A percentile compares a stretch with the other conserved stretches of the same genome.
These are phyloP conservation scores for Tenthredo amoena DNA, from an alignment of 2,888 invertebrate species.

Conservation along the genomic window DNA sequence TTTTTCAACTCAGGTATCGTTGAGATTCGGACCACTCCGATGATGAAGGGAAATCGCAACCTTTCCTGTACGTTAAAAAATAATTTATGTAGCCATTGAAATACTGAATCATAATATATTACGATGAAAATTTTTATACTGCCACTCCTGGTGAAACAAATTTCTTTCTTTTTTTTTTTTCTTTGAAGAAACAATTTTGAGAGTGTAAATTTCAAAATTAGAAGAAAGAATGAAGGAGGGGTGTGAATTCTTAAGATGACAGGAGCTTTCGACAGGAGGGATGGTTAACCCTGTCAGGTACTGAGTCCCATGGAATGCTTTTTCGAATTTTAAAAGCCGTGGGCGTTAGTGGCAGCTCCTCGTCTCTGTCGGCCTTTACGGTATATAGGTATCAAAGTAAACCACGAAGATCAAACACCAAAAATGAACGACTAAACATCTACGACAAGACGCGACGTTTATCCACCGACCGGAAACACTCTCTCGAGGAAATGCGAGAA, in stretches of 20 bases:
- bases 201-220: background rate
- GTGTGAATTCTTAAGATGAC: background rate
- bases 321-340: background rate
- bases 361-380: background rate
- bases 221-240: background rate
- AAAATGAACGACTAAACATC: constrained; percentile 13
- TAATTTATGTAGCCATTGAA: background rate
- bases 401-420: constrained; percentile 29
- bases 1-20: background rate
- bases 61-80: background rate
- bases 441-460: constrained; percentile 3
- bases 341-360: background rate
- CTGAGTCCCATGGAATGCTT: constrained; percentile 15
- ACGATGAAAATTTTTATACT: background rate
- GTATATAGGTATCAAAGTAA: constrained; percentile 22
- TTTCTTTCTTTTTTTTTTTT: background rate
- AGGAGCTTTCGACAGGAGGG: background rate
- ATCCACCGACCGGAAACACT: constrained; percentile 30
- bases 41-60: background rate
- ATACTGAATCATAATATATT: background rate
- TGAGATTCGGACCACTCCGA: background rate
- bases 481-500: constrained; percentile 14
- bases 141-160: background rate
- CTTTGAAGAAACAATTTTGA: background rate
- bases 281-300: background rate